phyloP scores from a whole-genome alignment of 1,140 invertebrate genomes.

The Mya arenaria region DNA sequence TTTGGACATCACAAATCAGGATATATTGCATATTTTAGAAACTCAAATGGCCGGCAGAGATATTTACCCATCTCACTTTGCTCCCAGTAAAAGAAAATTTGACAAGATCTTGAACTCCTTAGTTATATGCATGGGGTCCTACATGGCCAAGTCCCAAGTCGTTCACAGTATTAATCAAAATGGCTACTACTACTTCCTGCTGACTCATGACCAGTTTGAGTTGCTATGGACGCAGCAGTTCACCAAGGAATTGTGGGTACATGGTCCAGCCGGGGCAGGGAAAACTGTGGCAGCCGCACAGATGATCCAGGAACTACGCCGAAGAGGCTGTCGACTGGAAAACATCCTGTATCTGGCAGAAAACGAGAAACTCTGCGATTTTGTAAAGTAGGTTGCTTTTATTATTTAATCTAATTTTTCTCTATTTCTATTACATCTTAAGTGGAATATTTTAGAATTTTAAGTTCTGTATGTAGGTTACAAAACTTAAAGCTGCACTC shows the following conservation, averaged over 20 bases:
- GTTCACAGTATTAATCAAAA: constrained; percentile 39
- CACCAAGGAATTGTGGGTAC: constrained; percentile 73
- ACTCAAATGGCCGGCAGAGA: constrained; percentile 26
- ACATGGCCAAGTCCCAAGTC: constrained; percentile 59
- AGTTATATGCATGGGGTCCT: constrained; percentile 66
- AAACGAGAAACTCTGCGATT: constrained; percentile 70
- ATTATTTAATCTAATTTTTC: too few relatives aligned
- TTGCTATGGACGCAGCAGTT: constrained; percentile 72
- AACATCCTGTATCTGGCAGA: constrained; percentile 71
- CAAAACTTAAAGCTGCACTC: too few relatives aligned
- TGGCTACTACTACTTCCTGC: constrained; percentile 64
- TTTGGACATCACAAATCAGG: constrained; percentile 46
- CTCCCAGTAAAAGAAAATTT: constrained; percentile 59
- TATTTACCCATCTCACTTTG: constrained; percentile 69
- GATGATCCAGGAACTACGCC: constrained; percentile 67
- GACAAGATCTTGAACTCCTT: constrained; percentile 61
- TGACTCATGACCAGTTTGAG: constrained; percentile 75
- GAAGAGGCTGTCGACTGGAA: constrained; percentile 57
- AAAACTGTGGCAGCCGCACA: constrained; percentile 73
- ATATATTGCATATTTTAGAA: constrained; percentile 44
- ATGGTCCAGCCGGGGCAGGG: constrained; percentile 71
- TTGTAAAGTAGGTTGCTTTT: constrained; percentile 64
- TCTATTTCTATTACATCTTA: too few relatives aligned
- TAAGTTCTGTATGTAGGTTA: too few relatives aligned
- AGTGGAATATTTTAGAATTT: too few relatives aligned